Conservation (phyloP, 2,113 vertebrate species). For the Sciurus niger region DNA sequence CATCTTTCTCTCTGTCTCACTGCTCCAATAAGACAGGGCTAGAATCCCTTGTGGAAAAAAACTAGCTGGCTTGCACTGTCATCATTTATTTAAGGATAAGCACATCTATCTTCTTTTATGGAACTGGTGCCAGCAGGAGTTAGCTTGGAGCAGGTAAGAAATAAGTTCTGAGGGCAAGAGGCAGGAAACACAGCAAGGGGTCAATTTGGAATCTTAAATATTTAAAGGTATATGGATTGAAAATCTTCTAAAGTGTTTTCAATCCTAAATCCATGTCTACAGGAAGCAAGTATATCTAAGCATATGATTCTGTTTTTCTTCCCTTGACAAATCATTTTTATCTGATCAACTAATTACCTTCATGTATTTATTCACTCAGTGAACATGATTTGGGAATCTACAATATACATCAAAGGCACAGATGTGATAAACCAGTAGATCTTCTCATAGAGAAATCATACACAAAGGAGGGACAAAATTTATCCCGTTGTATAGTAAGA, state of each 20-base stretch:
- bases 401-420: not conserved
- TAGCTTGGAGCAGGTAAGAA: constrained; percentile 42
- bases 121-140: constrained; percentile 19
- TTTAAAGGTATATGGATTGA: constrained; percentile 48
- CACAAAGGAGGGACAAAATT: not conserved
- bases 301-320: not conserved
- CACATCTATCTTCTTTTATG: constrained; percentile 54
- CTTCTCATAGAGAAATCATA: not conserved
- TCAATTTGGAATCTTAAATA: constrained; percentile 68
- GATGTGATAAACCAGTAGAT: not conserved
- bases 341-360: not conserved
- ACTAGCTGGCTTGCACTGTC: constrained; percentile 15
- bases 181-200: constrained; percentile 60
- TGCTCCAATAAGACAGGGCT: not conserved
- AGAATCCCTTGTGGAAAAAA: not conserved
- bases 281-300: constrained; percentile 26
- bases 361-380: not conserved
- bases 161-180: constrained; percentile 49
- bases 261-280: not conserved
- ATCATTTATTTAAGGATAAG: constrained; percentile 62
- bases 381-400: not conserved
- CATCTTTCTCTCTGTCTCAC: not conserved
- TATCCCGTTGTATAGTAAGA: not conserved
- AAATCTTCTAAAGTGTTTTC: not conserved
- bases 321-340: not conserved